These are phyloP conservation scores for Parnassius glacialis DNA, from an alignment of 2,888 invertebrate genomes.

Conservation along the genomic window DNA sequence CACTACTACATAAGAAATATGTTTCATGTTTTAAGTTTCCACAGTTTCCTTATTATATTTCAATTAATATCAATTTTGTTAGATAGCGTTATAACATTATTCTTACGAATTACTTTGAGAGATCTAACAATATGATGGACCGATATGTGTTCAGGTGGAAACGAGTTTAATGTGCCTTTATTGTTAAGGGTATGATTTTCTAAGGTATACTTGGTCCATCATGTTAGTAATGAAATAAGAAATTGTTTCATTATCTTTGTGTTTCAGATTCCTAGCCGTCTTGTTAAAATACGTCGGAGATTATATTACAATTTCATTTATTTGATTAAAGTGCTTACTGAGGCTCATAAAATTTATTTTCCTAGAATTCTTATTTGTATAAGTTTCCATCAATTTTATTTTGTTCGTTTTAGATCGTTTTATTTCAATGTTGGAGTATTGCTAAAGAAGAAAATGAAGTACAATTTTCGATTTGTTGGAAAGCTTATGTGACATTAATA, in stretches of 20 bases:
- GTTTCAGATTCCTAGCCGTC: constrained; percentile 64
- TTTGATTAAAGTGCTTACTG: constrained; percentile 1
- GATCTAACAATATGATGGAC: too few species aligned
- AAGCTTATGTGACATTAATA: too few species aligned
- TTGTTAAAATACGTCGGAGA: constrained; percentile 31
- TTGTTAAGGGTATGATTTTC: too few species aligned
- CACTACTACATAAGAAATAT: too few species aligned
- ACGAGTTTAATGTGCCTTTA: too few species aligned
- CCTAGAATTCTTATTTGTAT: constrained; percentile 22
- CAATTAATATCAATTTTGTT: too few species aligned
- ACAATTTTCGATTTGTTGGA: not conserved
- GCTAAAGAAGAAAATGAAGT: constrained; percentile 19
- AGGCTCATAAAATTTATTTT: constrained; percentile 7
- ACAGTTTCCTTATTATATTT: too few species aligned
- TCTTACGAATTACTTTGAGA: too few species aligned
- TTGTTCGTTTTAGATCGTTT: constrained; percentile 27
- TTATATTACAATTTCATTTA: constrained; percentile 1
- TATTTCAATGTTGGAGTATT: constrained; percentile 33
- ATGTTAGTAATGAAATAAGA: constrained; percentile 30
- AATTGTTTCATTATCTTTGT: constrained; percentile 59
- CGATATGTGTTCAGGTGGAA: too few species aligned
- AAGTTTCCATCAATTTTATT: constrained; percentile 33
- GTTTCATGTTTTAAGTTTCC: too few species aligned
- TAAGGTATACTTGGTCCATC: not conserved
- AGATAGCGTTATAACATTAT: too few species aligned